Conservation (phyloP, 2,113 vertebrate genomes). For the Naja naja region DNA sequence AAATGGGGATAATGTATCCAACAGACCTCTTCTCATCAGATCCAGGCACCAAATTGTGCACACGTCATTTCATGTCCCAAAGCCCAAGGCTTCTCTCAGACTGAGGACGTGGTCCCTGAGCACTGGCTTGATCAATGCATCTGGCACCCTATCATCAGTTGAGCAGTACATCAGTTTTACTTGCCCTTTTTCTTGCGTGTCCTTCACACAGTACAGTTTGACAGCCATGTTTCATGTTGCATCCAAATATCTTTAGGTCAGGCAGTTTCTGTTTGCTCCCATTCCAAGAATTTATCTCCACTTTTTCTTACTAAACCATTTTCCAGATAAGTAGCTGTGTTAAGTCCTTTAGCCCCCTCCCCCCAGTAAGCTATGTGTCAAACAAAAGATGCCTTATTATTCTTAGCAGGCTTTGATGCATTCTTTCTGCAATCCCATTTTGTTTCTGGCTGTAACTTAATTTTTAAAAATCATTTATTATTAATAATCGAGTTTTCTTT, state of each 20-base stretch:
- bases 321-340: background rate
- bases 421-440: background rate
- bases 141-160: background rate
- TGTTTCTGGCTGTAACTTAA: background rate
- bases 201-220: background rate
- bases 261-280: background rate
- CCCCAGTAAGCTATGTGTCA: background rate
- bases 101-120: background rate
- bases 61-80: background rate
- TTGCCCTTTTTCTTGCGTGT: background rate
- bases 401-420: background rate
- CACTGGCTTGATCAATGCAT: background rate
- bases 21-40: background rate
- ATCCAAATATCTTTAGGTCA: background rate
- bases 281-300: background rate
- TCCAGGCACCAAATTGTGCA: background rate
- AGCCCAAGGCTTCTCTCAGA: background rate
- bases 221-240: background rate
- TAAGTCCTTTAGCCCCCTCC: background rate
- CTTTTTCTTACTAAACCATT: background rate
- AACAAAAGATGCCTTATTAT: background rate
- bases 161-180: background rate
- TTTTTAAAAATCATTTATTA: background rate
- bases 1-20: background rate
- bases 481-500: background rate